These are phyloP conservation scores for Poeciliopsis retropinna DNA, from an alignment of 2,113 vertebrate genomes.

Conservation along the genomic window DNA sequence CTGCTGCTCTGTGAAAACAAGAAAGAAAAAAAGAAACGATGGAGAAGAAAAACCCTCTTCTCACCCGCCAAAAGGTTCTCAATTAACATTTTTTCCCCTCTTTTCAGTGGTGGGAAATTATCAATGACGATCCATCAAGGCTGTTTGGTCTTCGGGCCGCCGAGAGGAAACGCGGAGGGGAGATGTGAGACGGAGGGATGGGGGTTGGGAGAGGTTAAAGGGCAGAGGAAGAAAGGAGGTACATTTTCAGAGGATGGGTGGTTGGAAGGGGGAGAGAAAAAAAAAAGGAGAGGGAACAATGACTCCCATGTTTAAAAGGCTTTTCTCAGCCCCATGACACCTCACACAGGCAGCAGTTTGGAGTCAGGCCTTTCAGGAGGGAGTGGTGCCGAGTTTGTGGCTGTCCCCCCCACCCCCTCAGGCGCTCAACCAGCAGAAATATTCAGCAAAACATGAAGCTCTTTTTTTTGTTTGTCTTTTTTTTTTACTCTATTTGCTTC, in stretches of 20 bases:
- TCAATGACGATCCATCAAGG: constrained; percentile 85
- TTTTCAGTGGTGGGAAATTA: constrained; percentile 76
- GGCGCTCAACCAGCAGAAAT: constrained; percentile 31
- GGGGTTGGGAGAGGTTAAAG: constrained; percentile 82
- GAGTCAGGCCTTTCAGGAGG: constrained; percentile 52
- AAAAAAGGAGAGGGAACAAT: constrained; percentile 69
- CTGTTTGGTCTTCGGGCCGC: constrained; percentile 71
- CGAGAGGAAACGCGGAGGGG: constrained; percentile 63
- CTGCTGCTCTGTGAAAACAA: constrained; percentile 49
- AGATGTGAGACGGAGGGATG: constrained; percentile 71
- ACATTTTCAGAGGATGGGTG: constrained; percentile 82
- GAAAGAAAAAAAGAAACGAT: constrained; percentile 33
- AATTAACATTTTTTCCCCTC: constrained; percentile 76
- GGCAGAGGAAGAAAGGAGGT: constrained; percentile 83
- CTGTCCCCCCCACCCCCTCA: constrained; percentile 11
- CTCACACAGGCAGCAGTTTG: constrained; percentile 64
- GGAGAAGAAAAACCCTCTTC: constrained; percentile 58
- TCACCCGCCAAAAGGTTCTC: constrained; percentile 78
- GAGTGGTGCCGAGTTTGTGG: constrained; percentile 30
- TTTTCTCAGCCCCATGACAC: constrained; percentile 66
- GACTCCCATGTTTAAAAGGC: constrained; percentile 75
- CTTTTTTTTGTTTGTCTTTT: background rate
- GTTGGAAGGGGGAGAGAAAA: constrained; percentile 62
- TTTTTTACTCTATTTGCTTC: background rate
- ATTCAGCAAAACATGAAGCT: constrained; percentile 39